Evolutionary conservation across 2,113 vertebrate species (phyloP), one percentile per base, ranked within the genome.

Genomic region (Saiga tatarica): DNA sequence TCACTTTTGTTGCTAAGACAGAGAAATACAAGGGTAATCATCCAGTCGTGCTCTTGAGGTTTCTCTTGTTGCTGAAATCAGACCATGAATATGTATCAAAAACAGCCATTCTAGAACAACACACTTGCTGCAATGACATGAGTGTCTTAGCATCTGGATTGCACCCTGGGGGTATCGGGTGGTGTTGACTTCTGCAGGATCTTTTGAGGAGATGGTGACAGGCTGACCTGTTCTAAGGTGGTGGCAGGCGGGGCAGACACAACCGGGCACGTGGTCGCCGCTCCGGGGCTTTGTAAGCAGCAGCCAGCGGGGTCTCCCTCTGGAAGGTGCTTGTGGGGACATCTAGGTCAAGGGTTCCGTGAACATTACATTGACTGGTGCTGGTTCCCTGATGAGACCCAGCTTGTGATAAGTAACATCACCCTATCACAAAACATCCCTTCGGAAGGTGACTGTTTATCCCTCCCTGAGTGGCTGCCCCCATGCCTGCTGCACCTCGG

Each of bases 191-290:
- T 52, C 83, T 53, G 55, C 67, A 53, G 1, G 5, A 7, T 12
- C 55, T 25, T 7, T 6, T 6, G 19, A 10, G 52, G 23, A 39
- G 17, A 26, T 23, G 30, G 57, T 30, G 7, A 39, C 19, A 55
- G 74, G 47, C 1, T 11, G 62, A 12, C 47, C 74, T 0, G 0
- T 47, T 10, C 0, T 50, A 57, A 55, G 64, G 10, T 14, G 1
- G 36, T 39, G 14, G 42, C 10, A 16, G 39, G 42, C 0, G 3
- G 76, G 25, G 2, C 57, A n/a, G 86, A 74, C 30, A 50, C 14
- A 21, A 15, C 59, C 0, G 2, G 17, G 36, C 55, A 16, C 12
- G 50, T 3, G 4, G 14, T 64, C 1, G 15, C 42, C 17, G 1
- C 3, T 55, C 71, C 28, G 6, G 79, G 82, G 53, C 36, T 55